Conservation (phyloP, 2,888 invertebrate genomes). For the Drosophila nigritarsus region DNA sequence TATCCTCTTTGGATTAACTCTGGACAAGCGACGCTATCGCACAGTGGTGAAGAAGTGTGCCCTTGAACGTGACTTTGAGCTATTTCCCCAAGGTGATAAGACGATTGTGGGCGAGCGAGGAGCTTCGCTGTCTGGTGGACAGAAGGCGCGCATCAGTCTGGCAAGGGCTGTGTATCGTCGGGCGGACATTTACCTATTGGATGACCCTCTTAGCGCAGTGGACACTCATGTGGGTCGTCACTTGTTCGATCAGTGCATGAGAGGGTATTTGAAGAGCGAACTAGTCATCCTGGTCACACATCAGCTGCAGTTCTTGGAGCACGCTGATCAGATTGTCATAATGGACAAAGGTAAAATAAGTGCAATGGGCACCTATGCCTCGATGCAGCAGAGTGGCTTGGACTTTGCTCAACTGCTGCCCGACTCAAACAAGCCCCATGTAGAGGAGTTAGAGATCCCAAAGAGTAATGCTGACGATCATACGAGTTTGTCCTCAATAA, state of each 20-base stretch:
- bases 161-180: slow-evolving; percentile 94
- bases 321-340: slow-evolving; percentile 86
- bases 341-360: slow-evolving; percentile 82
- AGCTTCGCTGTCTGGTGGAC: slow-evolving; percentile 93
- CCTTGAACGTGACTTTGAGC: slow-evolving; percentile 86
- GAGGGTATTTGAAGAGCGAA: slow-evolving; percentile 87
- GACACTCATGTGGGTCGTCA: slow-evolving; percentile 96
- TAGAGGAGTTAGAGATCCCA: slow-evolving; percentile 56
- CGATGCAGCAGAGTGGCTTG: slow-evolving; percentile 89
- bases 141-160: slow-evolving; percentile 94
- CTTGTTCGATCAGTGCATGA: slow-evolving; percentile 89
- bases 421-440: slow-evolving; percentile 85
- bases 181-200: slow-evolving; percentile 93
- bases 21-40: slow-evolving; percentile 87
- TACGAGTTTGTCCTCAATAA: slow-evolving; percentile 39
- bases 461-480: slow-evolving; percentile 58
- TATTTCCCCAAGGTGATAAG: slow-evolving; percentile 87
- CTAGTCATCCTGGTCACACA: slow-evolving; percentile 92
- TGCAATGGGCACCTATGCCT: slow-evolving; percentile 89
- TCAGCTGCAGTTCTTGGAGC: slow-evolving; percentile 91
- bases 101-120: slow-evolving; percentile 92
- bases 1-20: slow-evolving; percentile 87
- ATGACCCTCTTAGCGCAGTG: slow-evolving; percentile 96
- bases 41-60: slow-evolving; percentile 86
- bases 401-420: slow-evolving; percentile 91